Evolutionary conservation across 2,113 vertebrate genomes (phyloP).

Genomic region (Mesoclemmys tuberculata): DNA sequence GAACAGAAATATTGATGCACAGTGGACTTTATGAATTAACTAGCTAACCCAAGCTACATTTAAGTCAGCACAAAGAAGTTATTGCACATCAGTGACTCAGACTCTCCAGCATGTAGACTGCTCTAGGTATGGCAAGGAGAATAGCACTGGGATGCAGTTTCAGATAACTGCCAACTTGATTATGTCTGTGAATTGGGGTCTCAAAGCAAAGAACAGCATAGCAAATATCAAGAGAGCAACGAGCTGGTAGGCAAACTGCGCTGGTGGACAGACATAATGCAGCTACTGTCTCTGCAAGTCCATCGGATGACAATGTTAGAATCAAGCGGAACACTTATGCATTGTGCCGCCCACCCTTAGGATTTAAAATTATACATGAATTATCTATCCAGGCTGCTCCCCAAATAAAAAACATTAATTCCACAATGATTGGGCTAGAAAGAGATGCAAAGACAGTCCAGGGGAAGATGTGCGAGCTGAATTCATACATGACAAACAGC

Average conservation of each 20-base stretch:
- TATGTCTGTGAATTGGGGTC: not conserved
- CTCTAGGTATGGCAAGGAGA: too few relatives aligned
- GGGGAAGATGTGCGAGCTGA: not conserved
- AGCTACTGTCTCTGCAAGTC: not conserved
- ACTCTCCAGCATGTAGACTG: not conserved
- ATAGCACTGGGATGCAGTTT: not conserved
- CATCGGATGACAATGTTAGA: not conserved
- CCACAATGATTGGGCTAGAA: not conserved
- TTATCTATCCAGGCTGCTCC: not conserved
- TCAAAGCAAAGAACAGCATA: not conserved
- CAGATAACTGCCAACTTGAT: not conserved
- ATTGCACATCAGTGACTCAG: not conserved
- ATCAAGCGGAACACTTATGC: not conserved
- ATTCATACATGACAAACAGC: not conserved
- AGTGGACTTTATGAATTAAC: not conserved
- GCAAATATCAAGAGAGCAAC: not conserved
- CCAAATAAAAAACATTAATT: not conserved
- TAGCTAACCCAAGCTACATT: not conserved
- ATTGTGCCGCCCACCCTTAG: not conserved
- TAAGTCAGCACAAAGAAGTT: not conserved
- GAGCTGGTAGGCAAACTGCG: not conserved
- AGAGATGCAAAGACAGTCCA: not conserved
- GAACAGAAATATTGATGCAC: too few relatives aligned
- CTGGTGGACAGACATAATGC: not conserved
- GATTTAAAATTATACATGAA: not conserved